A percentile compares a stretch with the other conserved stretches of the same genome.
Evolutionary conservation across 2,113 vertebrate species (phyloP).

Genomic region (Eclectus roratus): DNA sequence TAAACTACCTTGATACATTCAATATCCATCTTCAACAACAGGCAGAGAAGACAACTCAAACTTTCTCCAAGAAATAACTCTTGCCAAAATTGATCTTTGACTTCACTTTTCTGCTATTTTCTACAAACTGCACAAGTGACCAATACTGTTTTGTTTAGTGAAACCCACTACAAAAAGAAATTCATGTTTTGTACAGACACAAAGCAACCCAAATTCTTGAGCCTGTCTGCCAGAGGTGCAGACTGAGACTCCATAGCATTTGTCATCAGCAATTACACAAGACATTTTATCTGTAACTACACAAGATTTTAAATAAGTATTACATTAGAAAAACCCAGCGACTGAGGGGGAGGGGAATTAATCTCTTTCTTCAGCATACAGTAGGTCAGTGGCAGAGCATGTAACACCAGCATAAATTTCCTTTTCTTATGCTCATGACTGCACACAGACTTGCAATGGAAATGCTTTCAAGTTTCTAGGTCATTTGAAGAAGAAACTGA

Average conservation of each 20-base stretch:
- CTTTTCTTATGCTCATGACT: not conserved
- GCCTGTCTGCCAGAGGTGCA: not conserved
- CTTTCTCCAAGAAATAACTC: not conserved
- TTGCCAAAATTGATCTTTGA: not conserved
- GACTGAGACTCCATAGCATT: not conserved
- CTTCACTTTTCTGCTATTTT: not conserved
- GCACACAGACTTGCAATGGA: not conserved
- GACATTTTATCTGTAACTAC: not conserved
- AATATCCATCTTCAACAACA: not conserved
- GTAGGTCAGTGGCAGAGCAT: not conserved
- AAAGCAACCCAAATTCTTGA: not conserved
- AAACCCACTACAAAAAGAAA: not conserved
- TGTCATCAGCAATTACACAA: not conserved
- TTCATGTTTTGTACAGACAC: not conserved
- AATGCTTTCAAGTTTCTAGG: not conserved
- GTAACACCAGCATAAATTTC: not conserved
- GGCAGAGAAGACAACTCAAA: not conserved
- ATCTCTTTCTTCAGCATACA: not conserved
- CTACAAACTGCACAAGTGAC: not conserved
- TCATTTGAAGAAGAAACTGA: not conserved
- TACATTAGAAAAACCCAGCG: not conserved
- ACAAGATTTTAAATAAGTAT: not conserved
- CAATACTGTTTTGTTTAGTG: not conserved
- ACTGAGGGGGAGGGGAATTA: not conserved
- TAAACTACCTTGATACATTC: not conserved